phyloP scores from a whole-genome alignment of 2,888 invertebrate genomes.

The Luffia ferchaultella region DNA sequence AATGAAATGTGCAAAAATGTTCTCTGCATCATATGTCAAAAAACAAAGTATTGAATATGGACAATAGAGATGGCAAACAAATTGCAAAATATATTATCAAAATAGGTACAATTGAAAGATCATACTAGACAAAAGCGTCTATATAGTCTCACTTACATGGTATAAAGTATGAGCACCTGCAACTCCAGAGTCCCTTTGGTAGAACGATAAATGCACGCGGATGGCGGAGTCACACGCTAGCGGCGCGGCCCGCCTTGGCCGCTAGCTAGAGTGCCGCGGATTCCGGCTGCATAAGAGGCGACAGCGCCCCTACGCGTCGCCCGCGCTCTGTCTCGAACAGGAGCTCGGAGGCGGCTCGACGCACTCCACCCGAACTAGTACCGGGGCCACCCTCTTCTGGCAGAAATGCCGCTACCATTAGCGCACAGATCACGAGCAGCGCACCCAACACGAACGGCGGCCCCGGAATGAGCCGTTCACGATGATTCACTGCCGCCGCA shows the following conservation, averaged over 20 bases:
- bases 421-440: constrained; percentile 93
- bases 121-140: too few species aligned
- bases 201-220: not conserved
- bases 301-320: constrained; percentile 78
- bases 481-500: constrained; percentile 25
- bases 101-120: too few species aligned
- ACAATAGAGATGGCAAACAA: too few species aligned
- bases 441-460: constrained; percentile 99
- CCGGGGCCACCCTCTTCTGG: constrained; percentile 67
- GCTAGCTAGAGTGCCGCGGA: constrained; percentile 75
- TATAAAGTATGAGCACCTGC: too few species aligned
- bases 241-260: constrained; percentile 45
- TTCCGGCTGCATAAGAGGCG: constrained; percentile 81
- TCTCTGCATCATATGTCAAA: too few species aligned
- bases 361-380: constrained; percentile 17
- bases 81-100: too few species aligned
- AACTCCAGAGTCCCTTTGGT: not conserved
- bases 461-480: constrained; percentile 86
- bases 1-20: too few species aligned
- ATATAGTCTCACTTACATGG: too few species aligned
- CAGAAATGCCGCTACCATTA: constrained; percentile 90
- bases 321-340: constrained; percentile 82
- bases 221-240: constrained; percentile 42
- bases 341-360: constrained; percentile 41
- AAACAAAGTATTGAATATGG: too few species aligned